Evolutionary conservation across 2,113 vertebrate species (phyloP), one percentile per base, ranked within the genome.

Genomic region (Oncorhynchus clarkii): DNA sequence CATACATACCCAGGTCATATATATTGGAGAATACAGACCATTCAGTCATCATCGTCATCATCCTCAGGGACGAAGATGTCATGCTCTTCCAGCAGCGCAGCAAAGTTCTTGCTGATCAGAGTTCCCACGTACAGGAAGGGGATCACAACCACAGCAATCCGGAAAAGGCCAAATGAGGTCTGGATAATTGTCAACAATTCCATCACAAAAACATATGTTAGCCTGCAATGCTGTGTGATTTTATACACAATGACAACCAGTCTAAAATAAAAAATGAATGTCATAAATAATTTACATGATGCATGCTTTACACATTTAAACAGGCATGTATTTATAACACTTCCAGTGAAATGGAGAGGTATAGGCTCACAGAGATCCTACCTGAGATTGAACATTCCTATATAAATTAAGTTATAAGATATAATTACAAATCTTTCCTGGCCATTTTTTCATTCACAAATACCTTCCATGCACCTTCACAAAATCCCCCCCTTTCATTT

Each of bases 51-150:
- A 0, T 98, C 96, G 0, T 99, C 96, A 0, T 98, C 97, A 48
- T 98, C 97, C 75, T 98, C 96, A 2, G 96, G 96, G 16, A 98
- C 95, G 83, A 99, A 99, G 87, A 99, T 98, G 84, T 99, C 97
- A 24, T 99, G 97, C 79, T 99, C 97, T 84, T 99, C 97, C 72
- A 99, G 94, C 0, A 98, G 82, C 64, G 95, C 96, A 0, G 97
- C 97, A 9, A 98, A 98, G 87, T 93, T 97, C 90, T 99, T 99
- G 81, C 96, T 98, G 86, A 93, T 94, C 75, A 91, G 94, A 1
- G 96, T 97, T 70, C 97, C 97, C 0, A 98, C 91, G 1, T 98
- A 98, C 20, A 98, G 91, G 89, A 97, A 99, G 4, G 97, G 97
- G 66, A 96, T 92, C 81, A 98, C 95, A 2, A 99, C 92, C 85